Conservation (phyloP, 2,797 vertebrate species). For the Falco concolor region DNA sequence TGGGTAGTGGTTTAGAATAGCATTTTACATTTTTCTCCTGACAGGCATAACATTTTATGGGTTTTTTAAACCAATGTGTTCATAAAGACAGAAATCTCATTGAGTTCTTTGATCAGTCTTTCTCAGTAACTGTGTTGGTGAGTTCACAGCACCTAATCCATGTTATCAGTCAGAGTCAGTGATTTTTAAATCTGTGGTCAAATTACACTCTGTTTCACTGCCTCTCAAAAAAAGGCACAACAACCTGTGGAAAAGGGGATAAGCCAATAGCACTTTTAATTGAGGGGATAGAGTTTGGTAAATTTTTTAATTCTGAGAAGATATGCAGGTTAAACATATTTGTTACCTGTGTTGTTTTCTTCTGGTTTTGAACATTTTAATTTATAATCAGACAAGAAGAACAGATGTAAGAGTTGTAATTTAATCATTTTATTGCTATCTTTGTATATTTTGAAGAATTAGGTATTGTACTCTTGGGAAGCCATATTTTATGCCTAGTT, state of each 20-base stretch:
- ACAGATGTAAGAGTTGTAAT: constrained; percentile 87
- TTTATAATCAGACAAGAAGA: constrained; percentile 84
- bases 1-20: constrained; percentile 68
- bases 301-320: constrained; percentile 16
- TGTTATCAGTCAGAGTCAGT: constrained; percentile 39
- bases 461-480: constrained; percentile 85
- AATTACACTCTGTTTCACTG: constrained; percentile 5
- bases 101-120: constrained; percentile 54
- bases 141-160: constrained; percentile 36
- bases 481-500: constrained; percentile 84
- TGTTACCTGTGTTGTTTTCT: constrained; percentile 73
- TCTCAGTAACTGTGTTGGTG: constrained; percentile 36
- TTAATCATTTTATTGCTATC: constrained; percentile 85
- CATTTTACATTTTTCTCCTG: constrained; percentile 72
- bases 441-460: constrained; percentile 87
- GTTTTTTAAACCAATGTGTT: constrained; percentile 66
- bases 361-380: constrained; percentile 75
- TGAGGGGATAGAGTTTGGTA: background rate
- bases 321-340: constrained; percentile 55
- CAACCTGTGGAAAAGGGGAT: background rate
- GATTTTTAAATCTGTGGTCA: constrained; percentile 34
- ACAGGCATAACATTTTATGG: constrained; percentile 70
- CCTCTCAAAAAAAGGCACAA: background rate
- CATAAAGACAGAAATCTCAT: constrained; percentile 51
- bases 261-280: background rate